Conservation (phyloP, 2,888 invertebrate species). For the Thereva nobilitata region DNA sequence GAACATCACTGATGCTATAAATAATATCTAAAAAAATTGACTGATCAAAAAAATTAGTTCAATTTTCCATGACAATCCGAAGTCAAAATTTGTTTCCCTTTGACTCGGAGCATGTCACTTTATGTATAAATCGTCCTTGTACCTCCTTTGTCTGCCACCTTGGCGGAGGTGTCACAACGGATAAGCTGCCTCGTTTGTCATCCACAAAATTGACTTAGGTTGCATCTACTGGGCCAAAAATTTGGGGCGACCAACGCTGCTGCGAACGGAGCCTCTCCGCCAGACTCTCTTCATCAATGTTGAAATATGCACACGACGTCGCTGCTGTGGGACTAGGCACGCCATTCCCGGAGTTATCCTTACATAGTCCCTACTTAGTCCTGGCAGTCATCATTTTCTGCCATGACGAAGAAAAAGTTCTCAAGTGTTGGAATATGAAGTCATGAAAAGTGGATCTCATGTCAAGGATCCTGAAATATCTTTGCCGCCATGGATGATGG, state of each 20-base stretch:
- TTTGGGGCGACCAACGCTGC: constrained; percentile 1
- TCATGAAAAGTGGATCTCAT: constrained; percentile 4
- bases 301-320: constrained; percentile 1
- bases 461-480: background rate
- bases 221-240: background rate
- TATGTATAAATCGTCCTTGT: background rate
- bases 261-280: background rate
- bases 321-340: background rate
- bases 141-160: background rate
- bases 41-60: too few species aligned
- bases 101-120: background rate
- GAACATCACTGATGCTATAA: background rate
- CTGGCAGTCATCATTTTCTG: too few species aligned
- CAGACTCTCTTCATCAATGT: background rate
- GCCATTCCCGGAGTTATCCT: too few species aligned
- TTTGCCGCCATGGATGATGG: background rate
- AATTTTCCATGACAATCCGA: too few species aligned
- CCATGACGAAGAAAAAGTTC: background rate
- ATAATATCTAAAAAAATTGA: too few species aligned
- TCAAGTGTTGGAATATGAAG: constrained; percentile 9
- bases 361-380: too few species aligned
- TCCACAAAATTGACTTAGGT: constrained; percentile 5
- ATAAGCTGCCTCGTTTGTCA: constrained; percentile 8
- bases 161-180: constrained; percentile 6
- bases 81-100: too few species aligned